Base-by-base conservation (phyloP, 2,797 vertebrate genomes). In the Rousettus madagascariensis region DNA sequence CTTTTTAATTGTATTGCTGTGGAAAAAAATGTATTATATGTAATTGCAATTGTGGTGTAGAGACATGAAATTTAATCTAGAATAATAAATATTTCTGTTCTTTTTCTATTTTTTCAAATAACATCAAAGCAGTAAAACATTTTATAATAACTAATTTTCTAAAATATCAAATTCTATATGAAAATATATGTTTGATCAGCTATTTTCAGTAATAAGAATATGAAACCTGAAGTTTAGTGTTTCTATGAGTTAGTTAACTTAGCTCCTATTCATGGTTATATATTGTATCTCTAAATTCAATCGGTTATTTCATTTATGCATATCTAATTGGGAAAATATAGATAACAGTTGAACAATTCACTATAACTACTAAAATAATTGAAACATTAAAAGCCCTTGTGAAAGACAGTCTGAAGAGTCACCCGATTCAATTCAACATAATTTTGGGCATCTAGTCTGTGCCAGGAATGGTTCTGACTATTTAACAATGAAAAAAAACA, bases 1-100 rank as follows among this genome's bases (percentile, higher is more conserved):
- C 65, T 87, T 92, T 94, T 91, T 86, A 55, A 91, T 65, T 97
- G 51, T 28, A 91, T 94, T 86, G 68, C 46, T 80, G 69, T 95
- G 87, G 89, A 82, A 95, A 94, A 93, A 94, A 79, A 49, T 46
- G 65, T 89, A 94, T 90, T 93, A 91, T 28, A 77, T 69, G 24
- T 33, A 97, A 97, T 87, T 83, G 66, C 46, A 95, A 57, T 94
- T 93, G 51, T 93, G 93, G 79, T 85, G 91, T 8, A 93, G 46
- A 86, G 84, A 96, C 84, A 90, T 94, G 68, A 96, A 96, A 93
- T 95, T 91, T 94, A 95, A 97, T 93, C 74, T 91, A 94, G 65
- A 97, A 96, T 87, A 97, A 97, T 84, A 96, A 97, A 97, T 79
- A 93, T 43, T 89, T n/a, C 8, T 41, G 3, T 28, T 77, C 49